Evolutionary conservation across 2,113 vertebrate genomes (phyloP), one percentile per base, ranked within the genome.

Genomic region (Tupaia chinensis): DNA sequence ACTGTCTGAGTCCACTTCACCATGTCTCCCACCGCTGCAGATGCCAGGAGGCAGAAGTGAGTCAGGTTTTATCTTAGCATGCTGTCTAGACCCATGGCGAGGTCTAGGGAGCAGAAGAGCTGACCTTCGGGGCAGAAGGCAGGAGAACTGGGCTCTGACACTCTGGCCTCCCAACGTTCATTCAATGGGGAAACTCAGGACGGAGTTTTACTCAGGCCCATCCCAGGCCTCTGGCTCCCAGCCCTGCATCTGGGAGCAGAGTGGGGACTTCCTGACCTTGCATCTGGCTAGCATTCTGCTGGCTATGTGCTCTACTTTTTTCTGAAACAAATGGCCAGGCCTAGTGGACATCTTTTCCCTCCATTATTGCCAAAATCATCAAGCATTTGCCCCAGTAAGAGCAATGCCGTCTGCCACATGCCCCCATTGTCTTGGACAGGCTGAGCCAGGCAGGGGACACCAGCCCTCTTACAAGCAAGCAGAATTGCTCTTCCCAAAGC

Each of bases 181-280:
- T 56, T 88, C 15, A 15, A 13, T 54, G 81, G 22, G 17, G 32
- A 68, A 81, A 32, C 1, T 29, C 23, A 61, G 11, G 8, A 15
- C 15, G 19, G 44, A 32, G 6, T 12, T n/a, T 58, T 34, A n/a
- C n/a, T 7, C 23, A 29, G 16, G 10, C 22, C 12, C 69, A 3
- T 22, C 16, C 66, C 17, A 16, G 63, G 44, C 7, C 25, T 86
- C n/a, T 80, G 11, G 12, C 54, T 23, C 2, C 15, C 73, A 15
- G 25, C 8, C 13, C 65, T 72, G 10, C 0, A 0, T 60, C 58
- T 65, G 27, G 2, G 66, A 4, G 1, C 32, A 16, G 2, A 17
- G 3, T 25, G 12, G 22, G 53, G 29, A 61, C 23, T 56, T n/a
- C 27, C 0, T 23, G 19, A 60, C 12, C 25, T 74, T 6, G 9